Conservation (phyloP, 2,797 vertebrate species). For the Hydrophis major region DNA sequence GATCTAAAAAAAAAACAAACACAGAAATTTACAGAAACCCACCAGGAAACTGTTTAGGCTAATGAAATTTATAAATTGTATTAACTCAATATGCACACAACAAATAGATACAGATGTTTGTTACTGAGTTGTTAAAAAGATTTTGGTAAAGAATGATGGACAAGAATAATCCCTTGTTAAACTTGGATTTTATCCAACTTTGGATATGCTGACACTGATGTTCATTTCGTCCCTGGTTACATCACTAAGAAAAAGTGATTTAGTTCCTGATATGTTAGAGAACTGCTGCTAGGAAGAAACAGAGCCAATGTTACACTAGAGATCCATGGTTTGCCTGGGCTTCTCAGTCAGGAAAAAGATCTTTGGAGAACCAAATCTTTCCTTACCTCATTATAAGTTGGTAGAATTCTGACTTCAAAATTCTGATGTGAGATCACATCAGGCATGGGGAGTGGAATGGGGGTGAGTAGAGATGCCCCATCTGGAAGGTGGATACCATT, state of each 20-base stretch:
- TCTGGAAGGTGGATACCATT: fast-evolving
- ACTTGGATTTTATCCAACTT: not conserved
- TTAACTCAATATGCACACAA: not conserved
- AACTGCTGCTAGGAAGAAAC: not conserved
- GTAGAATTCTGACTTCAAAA: not conserved
- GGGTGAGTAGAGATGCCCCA: not conserved
- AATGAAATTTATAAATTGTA: not conserved
- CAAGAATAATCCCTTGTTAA: not conserved
- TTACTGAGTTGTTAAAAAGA: not conserved
- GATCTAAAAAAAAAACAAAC: not conserved
- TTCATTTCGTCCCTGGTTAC: not conserved
- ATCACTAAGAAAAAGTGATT: not conserved
- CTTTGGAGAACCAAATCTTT: not conserved
- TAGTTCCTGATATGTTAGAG: not conserved
- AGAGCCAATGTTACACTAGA: not conserved
- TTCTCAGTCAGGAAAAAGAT: not conserved
- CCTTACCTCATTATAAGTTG: not conserved
- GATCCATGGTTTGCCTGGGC: not conserved
- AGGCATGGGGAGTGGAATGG: fast-evolving
- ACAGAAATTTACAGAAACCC: not conserved
- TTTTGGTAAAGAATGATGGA: not conserved
- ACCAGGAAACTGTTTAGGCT: not conserved
- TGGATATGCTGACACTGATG: not conserved
- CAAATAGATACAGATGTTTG: not conserved
- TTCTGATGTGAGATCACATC: not conserved